phyloP scores from a whole-genome alignment of 2,888 invertebrate genomes.

The Pomacea canaliculata region DNA sequence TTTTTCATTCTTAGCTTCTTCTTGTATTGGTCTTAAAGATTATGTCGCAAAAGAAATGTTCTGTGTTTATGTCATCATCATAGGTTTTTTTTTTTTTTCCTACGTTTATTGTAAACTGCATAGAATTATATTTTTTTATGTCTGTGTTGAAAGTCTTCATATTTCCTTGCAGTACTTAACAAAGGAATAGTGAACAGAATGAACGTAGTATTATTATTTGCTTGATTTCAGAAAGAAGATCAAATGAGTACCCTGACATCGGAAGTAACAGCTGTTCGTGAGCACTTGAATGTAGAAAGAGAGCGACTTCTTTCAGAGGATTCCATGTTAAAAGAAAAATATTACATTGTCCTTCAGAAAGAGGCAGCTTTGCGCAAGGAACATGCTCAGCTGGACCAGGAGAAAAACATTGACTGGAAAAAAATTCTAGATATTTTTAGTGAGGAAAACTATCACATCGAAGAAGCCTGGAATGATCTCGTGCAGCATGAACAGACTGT shows the following conservation, averaged over 20 bases:
- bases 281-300: constrained; percentile 32
- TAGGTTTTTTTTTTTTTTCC: too few relatives aligned
- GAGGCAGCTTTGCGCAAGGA: constrained; percentile 26
- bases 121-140: too few relatives aligned
- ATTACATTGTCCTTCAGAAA: constrained; percentile 11
- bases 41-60: too few relatives aligned
- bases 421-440: constrained; percentile 44
- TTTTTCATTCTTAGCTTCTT: too few relatives aligned
- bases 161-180: too few relatives aligned
- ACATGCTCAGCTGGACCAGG: constrained; percentile 28
- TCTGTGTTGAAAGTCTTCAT: too few relatives aligned
- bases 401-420: constrained; percentile 38
- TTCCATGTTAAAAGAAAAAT: constrained; percentile 28
- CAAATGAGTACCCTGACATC: background rate
- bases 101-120: too few relatives aligned
- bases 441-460: constrained; percentile 33
- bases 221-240: constrained; percentile 26
- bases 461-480: constrained; percentile 35
- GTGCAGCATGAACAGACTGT: constrained; percentile 32
- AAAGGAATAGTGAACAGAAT: too few relatives aligned
- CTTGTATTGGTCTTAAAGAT: too few relatives aligned
- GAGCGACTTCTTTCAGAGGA: constrained; percentile 19
- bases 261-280: constrained; percentile 19
- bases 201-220: background rate
- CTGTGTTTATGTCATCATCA: too few relatives aligned